These are phyloP conservation scores for Saturnia pavonia DNA, from an alignment of 2,888 invertebrate genomes.

Conservation along the genomic window DNA sequence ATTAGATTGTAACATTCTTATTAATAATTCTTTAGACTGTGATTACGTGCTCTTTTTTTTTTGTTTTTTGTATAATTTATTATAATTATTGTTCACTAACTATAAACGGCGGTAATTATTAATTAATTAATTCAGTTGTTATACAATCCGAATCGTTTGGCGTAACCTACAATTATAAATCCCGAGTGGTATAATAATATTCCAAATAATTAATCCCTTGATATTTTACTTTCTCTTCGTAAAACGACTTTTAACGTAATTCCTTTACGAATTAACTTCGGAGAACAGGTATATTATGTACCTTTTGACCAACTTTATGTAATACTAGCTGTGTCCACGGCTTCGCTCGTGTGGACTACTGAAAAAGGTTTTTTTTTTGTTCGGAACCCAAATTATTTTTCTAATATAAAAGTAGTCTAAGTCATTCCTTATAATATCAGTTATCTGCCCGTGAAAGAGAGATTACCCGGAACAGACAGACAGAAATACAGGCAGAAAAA, in stretches of 20 bases:
- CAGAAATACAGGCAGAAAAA: no score
- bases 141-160: neutral
- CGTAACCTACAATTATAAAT: neutral
- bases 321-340: no score
- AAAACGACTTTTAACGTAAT: neutral
- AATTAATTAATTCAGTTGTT: neutral
- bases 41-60: neutral
- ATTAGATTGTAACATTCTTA: neutral
- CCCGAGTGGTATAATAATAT: neutral
- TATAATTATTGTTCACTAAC: neutral
- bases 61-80: neutral
- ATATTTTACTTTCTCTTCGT: slow-evolving; percentile 5
- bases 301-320: neutral
- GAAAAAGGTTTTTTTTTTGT: no score
- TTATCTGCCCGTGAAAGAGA: no score
- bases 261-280: neutral
- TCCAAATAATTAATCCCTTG: slow-evolving; percentile 1
- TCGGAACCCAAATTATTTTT: no score
- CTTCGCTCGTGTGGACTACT: no score
- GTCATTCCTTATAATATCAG: no score
- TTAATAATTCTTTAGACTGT: neutral
- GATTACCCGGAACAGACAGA: no score
- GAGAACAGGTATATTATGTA: neutral
- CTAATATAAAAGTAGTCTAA: no score
- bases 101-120: neutral